Base-by-base conservation (phyloP, 1,140 invertebrate genomes). In the Drosophila repleta region DNA sequence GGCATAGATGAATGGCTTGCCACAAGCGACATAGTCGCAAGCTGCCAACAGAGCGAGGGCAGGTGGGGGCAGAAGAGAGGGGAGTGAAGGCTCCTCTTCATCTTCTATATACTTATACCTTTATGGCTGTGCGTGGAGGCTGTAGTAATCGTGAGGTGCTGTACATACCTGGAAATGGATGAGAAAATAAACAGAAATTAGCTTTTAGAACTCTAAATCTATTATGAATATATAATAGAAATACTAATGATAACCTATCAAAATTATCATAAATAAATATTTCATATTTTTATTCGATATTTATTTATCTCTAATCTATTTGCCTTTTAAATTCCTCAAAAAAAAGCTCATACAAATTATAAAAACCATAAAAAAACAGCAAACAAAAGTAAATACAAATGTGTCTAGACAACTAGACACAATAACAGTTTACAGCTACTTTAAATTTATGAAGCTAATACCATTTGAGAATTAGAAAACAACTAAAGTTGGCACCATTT, bases 1-100 rank as follows among this genome's bases (percentile, higher is more conserved):
- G 65, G 45, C 65, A 61, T 51, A 68, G 65, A 70, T 65, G 61
- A 57, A 70, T 70, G 62, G 32, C 43, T 32, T 11, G 32, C 32
- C 11, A n/a, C 39, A 41, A 6, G 39, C 39, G 3, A 10, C 29
- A 29, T 29, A 20, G 43, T 13, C 4, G 20, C 10, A 10, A n/a
- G 10, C 18, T n/a, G 2, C 20, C 20, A 43, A 3, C n/a, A 17
- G 15, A 17, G 39, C 15, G 6, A 2, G 13, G n/a, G 13, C 4
- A 17, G 17, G 39, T 3, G 2, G 17, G 39, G n/a, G 13, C 4
- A 17, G 17, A 15, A 1, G 2, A 8, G 39, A 17, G 6, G 17
- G 15, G 13, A 6, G 6, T 29, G 4, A 15, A 39, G 15, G 10
- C 0, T 53, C 8, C n/a, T 53, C 32, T 39, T 53, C 29, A 1